These are phyloP conservation scores for Cynopterus sphinx DNA, from an alignment of 2,797 vertebrate genomes.

Conservation along the genomic window DNA sequence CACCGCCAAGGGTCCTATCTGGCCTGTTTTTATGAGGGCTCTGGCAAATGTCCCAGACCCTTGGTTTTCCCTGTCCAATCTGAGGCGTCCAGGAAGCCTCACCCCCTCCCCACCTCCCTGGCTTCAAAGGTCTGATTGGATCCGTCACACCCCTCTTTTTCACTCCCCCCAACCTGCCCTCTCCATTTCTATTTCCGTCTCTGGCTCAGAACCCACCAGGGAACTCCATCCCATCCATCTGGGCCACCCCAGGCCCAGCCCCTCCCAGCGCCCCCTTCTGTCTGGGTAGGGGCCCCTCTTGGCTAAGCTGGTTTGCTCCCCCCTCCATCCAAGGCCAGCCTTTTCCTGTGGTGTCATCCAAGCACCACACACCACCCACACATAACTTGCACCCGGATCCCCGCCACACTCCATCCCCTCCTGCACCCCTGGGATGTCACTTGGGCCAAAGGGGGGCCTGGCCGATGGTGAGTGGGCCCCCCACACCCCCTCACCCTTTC, in stretches of 20 bases:
- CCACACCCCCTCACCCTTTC: background rate
- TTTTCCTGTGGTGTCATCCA: conserved; percentile 61
- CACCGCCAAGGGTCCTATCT: background rate
- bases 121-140: conserved; percentile 50
- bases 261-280: conserved; percentile 43
- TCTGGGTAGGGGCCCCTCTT: background rate
- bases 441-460: conserved; percentile 14
- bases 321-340: conserved; percentile 39
- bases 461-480: conserved; percentile 44
- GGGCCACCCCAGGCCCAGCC: background rate
- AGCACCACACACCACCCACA: background rate
- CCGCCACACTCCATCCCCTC: background rate
- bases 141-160: conserved; percentile 28
- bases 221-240: conserved; percentile 53
- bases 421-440: background rate
- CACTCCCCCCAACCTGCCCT: background rate
- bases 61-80: conserved; percentile 42
- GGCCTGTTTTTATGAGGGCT: background rate
- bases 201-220: conserved; percentile 60
- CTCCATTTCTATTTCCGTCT: conserved; percentile 38
- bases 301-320: conserved; percentile 15
- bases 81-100: conserved; percentile 22
- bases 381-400: conserved; percentile 48
- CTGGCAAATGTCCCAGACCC: background rate
- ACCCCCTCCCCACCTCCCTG: conserved; percentile 41